phyloP scores from a whole-genome alignment of 1,140 invertebrate species.

The Hypothenemus hampei region DNA sequence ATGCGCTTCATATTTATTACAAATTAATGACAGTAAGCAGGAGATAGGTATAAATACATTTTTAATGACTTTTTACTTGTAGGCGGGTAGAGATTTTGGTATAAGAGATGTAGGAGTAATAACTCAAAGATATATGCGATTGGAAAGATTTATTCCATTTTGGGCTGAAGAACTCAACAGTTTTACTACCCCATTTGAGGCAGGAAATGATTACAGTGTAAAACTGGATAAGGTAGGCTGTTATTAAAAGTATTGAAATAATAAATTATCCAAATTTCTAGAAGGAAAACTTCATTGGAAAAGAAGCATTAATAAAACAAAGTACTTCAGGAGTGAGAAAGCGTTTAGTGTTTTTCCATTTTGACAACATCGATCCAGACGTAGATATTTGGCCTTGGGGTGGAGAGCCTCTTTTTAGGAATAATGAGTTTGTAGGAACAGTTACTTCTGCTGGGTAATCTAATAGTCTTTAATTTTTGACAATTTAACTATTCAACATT shows the following conservation, averaged over 20 bases:
- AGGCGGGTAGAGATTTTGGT: conserved; percentile 60
- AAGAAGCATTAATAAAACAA: conserved; percentile 64
- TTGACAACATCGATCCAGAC: conserved; percentile 69
- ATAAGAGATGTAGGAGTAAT: conserved; percentile 69
- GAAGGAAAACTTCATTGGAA: conserved; percentile 70
- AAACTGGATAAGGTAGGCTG: conserved; percentile 53
- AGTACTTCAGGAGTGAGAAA: conserved; percentile 63
- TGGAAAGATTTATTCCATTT: conserved; percentile 58
- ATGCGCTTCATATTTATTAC: conserved; percentile 76
- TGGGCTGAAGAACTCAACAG: conserved; percentile 68
- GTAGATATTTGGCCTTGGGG: conserved; percentile 77
- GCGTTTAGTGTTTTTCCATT: conserved; percentile 64
- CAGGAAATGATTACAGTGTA: conserved; percentile 67
- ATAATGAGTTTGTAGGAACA: conserved; percentile 65
- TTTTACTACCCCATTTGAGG: conserved; percentile 72
- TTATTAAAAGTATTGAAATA: background rate
- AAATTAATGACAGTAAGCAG: conserved; percentile 54
- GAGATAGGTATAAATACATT: too few relatives aligned
- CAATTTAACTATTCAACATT: conserved; percentile 25
- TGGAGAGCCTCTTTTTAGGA: conserved; percentile 70
- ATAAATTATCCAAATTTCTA: conserved; percentile 39
- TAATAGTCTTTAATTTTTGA: conserved; percentile 2
- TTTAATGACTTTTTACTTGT: conserved; percentile 13
- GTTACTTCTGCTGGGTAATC: conserved; percentile 70
- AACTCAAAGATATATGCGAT: conserved; percentile 68